A percentile compares a stretch with the other conserved stretches of the same genome.
Evolutionary conservation across 1,140 invertebrate species (phyloP).

Genomic region (Archegozetes longisetosus): DNA sequence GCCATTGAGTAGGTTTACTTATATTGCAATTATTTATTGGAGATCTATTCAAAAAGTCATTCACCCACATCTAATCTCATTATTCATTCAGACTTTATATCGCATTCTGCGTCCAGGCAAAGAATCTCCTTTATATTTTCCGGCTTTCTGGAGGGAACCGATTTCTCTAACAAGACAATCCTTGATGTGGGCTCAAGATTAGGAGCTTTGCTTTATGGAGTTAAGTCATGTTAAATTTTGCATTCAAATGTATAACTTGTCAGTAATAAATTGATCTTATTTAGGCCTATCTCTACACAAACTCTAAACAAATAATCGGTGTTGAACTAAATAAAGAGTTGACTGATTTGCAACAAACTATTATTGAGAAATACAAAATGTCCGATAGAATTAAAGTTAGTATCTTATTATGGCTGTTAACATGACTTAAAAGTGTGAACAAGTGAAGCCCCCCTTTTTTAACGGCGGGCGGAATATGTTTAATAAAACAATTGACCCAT

Average conservation of each 20-base stretch:
- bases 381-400: conserved; percentile 25
- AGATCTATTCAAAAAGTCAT: background rate
- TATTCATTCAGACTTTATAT: conserved; percentile 37
- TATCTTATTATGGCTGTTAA: too few relatives aligned
- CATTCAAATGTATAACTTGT: conserved; percentile 9
- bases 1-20: background rate
- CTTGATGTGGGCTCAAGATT: conserved; percentile 52
- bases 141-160: conserved; percentile 33
- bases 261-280: conserved; percentile 21
- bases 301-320: conserved; percentile 42
- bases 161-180: conserved; percentile 33
- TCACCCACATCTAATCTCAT: conserved; percentile 14
- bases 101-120: conserved; percentile 46
- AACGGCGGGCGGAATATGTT: too few relatives aligned
- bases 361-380: conserved; percentile 38
- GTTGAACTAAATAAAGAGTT: conserved; percentile 52
- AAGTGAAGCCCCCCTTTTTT: too few relatives aligned
- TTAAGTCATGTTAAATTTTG: conserved; percentile 26
- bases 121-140: conserved; percentile 45
- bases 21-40: background rate
- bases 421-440: too few relatives aligned
- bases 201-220: conserved; percentile 49
- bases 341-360: conserved; percentile 41
- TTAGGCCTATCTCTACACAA: conserved; percentile 45
- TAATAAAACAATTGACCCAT: too few relatives aligned